phyloP scores from a whole-genome alignment of 1,140 invertebrate species.

The Danaus plexippus region DNA sequence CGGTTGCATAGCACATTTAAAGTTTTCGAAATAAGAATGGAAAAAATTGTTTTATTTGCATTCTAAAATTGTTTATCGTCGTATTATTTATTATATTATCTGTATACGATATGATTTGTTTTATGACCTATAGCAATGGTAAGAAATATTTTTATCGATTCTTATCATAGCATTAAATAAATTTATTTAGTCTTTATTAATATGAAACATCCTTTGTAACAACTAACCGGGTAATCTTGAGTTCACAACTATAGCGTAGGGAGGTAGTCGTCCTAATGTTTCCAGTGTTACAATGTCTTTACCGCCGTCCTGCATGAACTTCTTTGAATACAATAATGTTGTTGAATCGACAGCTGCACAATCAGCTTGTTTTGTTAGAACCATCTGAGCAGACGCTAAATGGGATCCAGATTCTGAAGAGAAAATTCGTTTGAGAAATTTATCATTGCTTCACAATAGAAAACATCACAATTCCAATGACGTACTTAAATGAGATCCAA shows the following conservation, averaged over 20 bases:
- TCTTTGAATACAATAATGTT: slow-evolving; percentile 71
- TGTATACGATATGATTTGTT: too few species aligned
- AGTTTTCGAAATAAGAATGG: too few species aligned
- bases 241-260: slow-evolving; percentile 75
- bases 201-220: too few species aligned
- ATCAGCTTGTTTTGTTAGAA: slow-evolving; percentile 74
- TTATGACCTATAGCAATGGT: too few species aligned
- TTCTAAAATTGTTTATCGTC: too few species aligned
- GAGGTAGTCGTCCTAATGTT: slow-evolving; percentile 75
- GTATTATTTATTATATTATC: too few species aligned
- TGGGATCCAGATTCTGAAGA: slow-evolving; percentile 73
- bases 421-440: slow-evolving; percentile 1
- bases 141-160: too few species aligned
- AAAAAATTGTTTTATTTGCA: too few species aligned
- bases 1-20: too few species aligned
- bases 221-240: slow-evolving; percentile 69
- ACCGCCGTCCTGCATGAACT: slow-evolving; percentile 72
- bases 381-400: slow-evolving; percentile 75
- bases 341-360: slow-evolving; percentile 76
- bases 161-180: too few species aligned
- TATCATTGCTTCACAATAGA: too few species aligned
- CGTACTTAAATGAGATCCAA: slow-evolving; percentile 73
- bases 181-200: too few species aligned
- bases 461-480: slow-evolving; percentile 1
- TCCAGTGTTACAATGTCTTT: slow-evolving; percentile 73